Base-by-base conservation (phyloP, 2,113 vertebrate genomes). In the Miniopterus natalensis region DNA sequence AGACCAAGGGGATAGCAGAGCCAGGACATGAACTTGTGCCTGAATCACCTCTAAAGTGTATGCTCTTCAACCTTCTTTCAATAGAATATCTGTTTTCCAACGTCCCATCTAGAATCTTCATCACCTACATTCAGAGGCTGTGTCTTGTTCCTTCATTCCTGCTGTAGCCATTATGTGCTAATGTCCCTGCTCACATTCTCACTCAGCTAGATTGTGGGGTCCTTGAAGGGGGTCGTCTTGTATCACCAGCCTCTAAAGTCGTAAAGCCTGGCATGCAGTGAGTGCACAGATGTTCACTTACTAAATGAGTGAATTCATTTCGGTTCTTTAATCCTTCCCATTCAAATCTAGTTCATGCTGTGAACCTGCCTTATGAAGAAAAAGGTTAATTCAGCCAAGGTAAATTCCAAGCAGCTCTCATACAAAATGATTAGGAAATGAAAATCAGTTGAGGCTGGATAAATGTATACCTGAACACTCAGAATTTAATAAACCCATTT, bases 371-470 rank as follows among this genome's bases (percentile, higher is more conserved):
- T 78, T 78, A n/a, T 59, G 15, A 92, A 91, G 81, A 78, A 88
- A 89, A 95, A 83, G 17, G 90, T 92, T 90, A 91, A 78, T 78
- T 87, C 5, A 36, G 29, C 45, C 71, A 90, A 51, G 57, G 77
- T 90, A 92, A 95, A 95, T 92, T 93, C 84, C 71, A 92, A 53
- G 74, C 59, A 89, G 21, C 51, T 49, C 63, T 29, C 14, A n/a
- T 92, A 65, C 42, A 96, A 92, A 93, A 90, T 92, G 21, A 68
- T 87, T 84, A 89, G 61, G 51, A 96, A 96, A 92, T 94, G 42
- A 92, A 95, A 88, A 83, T 31, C 29, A 84, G 66, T 45, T 17
- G 13, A 95, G 36, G 59, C 53, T 55, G 71, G 77, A 55, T 81
- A 61, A 75, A 75, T 92, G 29, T 68, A 70, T 73, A 31, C 73